Percentiles rank a stretch among this genome's conserved stretches.
phyloP scores from a whole-genome alignment of 2,888 invertebrate genomes.

The Patella pellucida region DNA sequence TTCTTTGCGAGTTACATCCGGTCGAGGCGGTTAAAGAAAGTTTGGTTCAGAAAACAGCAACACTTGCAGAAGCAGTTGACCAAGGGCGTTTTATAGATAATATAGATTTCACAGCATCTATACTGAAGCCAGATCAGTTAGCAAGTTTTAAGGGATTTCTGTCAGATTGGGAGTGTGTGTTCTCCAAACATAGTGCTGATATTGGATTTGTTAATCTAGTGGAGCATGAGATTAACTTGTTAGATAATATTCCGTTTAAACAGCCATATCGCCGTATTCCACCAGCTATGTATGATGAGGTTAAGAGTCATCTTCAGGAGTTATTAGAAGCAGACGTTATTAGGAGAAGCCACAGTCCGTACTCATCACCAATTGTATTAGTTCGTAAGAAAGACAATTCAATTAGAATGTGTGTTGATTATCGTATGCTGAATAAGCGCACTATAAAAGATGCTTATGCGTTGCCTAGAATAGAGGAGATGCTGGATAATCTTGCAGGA shows the following conservation, averaged over 20 bases:
- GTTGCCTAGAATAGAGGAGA: constrained; percentile 2
- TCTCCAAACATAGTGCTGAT: constrained; percentile 19
- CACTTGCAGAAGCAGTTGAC: too few relatives aligned
- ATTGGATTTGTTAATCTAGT: constrained; percentile 11
- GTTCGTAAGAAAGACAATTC: constrained; percentile 20
- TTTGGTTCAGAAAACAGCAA: too few relatives aligned
- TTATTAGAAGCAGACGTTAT: constrained; percentile 23
- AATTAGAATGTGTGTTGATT: constrained; percentile 24
- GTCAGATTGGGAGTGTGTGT: background rate
- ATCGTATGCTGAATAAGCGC: constrained; percentile 17
- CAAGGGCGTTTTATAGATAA: too few relatives aligned
- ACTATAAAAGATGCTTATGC: background rate
- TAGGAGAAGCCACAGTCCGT: constrained; percentile 12
- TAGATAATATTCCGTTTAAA: constrained; percentile 21
- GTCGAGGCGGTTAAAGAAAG: too few relatives aligned
- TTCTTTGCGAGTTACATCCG: background rate
- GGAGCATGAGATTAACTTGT: constrained; percentile 24
- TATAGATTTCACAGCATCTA: too few relatives aligned
- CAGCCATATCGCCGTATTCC: constrained; percentile 24
- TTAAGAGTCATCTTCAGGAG: constrained; percentile 23
- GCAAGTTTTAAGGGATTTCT: background rate
- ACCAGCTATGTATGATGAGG: constrained; percentile 25
- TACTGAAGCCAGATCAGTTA: background rate
- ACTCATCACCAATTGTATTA: constrained; percentile 23
- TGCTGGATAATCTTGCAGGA: too few relatives aligned